A percentile compares a stretch with the other conserved stretches of the same genome.
Conservation (phyloP, 2,113 vertebrate species). For the Dromiciops gliroides region DNA sequence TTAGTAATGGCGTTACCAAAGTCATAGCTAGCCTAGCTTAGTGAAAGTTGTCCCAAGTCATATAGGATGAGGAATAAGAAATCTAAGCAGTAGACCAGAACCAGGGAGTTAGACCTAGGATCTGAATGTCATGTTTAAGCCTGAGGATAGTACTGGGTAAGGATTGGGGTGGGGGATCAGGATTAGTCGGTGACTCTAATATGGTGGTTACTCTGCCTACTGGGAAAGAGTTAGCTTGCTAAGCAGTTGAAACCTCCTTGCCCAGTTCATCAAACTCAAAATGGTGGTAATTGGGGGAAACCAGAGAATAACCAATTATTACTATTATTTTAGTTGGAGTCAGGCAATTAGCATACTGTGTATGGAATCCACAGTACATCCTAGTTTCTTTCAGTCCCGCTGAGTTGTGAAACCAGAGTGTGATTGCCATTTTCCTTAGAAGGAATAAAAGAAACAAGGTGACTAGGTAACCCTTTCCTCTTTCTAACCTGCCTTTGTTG, state of each 20-base stretch:
- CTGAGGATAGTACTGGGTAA: not conserved
- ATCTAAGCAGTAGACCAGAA: not conserved
- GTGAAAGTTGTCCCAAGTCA: constrained; percentile 15
- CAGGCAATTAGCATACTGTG: constrained; percentile 54
- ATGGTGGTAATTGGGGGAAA: constrained; percentile 64
- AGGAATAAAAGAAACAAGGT: constrained; percentile 26
- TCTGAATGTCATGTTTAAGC: not conserved
- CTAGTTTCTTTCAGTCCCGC: constrained; percentile 35
- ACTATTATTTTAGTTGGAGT: constrained; percentile 59
- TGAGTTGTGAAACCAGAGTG: not conserved
- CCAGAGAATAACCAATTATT: constrained; percentile 55
- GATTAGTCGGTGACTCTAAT: not conserved
- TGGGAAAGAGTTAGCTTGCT: constrained; percentile 34
- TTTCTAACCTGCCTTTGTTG: not conserved
- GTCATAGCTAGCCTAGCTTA: not conserved
- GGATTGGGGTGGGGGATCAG: not conserved
- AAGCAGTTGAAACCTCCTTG: constrained; percentile 15
- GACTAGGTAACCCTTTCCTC: not conserved
- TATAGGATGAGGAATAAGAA: not conserved
- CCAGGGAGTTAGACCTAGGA: not conserved
- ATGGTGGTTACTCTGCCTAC: not conserved
- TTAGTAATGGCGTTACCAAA: not conserved
- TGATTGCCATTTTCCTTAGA: constrained; percentile 25
- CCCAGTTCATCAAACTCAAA: constrained; percentile 60
- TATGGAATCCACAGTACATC: constrained; percentile 5